Evolutionary conservation across 1,140 invertebrate species (phyloP).

Genomic region (Pseudomyrmex cubaensis): DNA sequence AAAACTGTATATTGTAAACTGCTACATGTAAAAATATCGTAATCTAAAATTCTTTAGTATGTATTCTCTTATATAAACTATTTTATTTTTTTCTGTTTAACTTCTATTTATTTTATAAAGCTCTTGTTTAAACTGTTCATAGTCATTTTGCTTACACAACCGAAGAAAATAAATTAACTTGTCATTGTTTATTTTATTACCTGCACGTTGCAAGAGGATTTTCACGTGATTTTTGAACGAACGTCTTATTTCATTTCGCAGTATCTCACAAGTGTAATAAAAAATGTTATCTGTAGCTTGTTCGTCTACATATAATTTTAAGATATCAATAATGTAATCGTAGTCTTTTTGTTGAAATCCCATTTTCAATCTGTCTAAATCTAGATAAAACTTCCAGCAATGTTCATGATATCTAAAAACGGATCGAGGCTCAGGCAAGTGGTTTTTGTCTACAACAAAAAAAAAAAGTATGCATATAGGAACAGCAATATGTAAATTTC

Average conservation of each 20-base stretch:
- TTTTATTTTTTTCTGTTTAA: too few relatives aligned
- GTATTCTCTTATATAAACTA: too few relatives aligned
- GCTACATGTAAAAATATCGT: too few relatives aligned
- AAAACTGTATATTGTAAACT: too few relatives aligned
- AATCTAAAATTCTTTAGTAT: too few relatives aligned
- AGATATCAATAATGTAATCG: slow-evolving; percentile 67
- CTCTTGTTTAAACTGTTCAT: too few relatives aligned
- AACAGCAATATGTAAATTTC: background rate
- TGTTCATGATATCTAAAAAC: slow-evolving; percentile 26
- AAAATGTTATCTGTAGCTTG: slow-evolving; percentile 31
- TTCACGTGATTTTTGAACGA: slow-evolving; percentile 62
- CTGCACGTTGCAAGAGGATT: slow-evolving; percentile 71
- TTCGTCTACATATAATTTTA: slow-evolving; percentile 56
- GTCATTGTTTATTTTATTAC: slow-evolving; percentile 58
- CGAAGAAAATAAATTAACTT: too few relatives aligned
- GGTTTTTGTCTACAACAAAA: slow-evolving; percentile 50
- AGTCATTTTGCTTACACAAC: too few relatives aligned
- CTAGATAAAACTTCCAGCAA: slow-evolving; percentile 71
- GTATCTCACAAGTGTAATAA: slow-evolving; percentile 65
- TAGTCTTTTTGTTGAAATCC: slow-evolving; percentile 73
- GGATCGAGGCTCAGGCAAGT: slow-evolving; percentile 57
- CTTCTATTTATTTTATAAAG: too few relatives aligned
- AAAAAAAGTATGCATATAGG: background rate
- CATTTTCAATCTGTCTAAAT: slow-evolving; percentile 62
- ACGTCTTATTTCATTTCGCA: slow-evolving; percentile 68